phyloP scores from a whole-genome alignment of 2,797 vertebrate genomes.

The Gorsachius magnificus region DNA sequence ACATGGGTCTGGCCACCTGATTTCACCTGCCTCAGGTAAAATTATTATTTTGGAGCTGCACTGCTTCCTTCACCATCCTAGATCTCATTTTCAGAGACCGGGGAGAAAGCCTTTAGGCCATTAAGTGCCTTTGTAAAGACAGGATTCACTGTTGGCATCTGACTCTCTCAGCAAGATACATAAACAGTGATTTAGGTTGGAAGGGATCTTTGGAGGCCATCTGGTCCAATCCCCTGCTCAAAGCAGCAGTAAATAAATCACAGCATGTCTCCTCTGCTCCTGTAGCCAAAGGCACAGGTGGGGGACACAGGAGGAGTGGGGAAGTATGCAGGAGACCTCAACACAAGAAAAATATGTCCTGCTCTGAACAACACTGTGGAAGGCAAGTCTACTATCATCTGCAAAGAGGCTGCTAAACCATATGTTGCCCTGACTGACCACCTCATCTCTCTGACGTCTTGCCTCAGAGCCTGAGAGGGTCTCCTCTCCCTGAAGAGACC shows the following conservation, averaged over 20 bases:
- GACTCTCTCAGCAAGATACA: background rate
- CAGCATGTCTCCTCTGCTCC: background rate
- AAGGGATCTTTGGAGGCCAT: background rate
- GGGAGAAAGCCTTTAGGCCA: background rate
- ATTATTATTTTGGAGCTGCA: background rate
- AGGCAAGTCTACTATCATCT: background rate
- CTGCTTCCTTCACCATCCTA: background rate
- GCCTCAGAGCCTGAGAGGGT: background rate
- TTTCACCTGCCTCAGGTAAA: background rate
- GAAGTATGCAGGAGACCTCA: background rate
- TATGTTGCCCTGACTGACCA: background rate
- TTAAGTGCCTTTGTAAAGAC: background rate
- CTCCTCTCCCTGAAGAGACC: background rate
- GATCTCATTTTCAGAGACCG: background rate
- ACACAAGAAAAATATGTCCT: background rate
- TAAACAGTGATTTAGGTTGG: background rate
- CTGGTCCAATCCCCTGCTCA: background rate
- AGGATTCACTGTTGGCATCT: background rate
- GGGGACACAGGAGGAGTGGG: background rate
- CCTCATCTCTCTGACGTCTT: background rate
- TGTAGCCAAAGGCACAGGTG: slow-evolving; percentile 19
- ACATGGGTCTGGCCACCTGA: background rate
- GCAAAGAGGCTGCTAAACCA: background rate
- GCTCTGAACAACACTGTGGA: background rate
- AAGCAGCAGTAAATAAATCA: background rate